Base-by-base conservation (phyloP, 2,797 vertebrate genomes). In the Euthynnus affinis region DNA sequence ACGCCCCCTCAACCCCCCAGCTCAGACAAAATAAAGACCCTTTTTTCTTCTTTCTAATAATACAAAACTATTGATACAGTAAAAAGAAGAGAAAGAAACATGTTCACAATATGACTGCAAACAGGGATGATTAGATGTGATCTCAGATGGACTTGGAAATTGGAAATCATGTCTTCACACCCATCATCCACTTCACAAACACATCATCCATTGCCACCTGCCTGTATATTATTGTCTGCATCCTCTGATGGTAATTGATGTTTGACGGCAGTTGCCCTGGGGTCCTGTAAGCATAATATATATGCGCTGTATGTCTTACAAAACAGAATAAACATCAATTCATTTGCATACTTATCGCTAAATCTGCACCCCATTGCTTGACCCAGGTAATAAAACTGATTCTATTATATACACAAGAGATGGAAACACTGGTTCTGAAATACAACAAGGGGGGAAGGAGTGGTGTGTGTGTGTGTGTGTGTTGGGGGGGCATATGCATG, bases 321-420 rank as follows among this genome's bases (percentile, higher is more conserved):
- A 70, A 90, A 71, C 66, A 52, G 73, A 80, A 79, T 82, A 79
- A 87, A 80, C 71, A 86, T 40, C 20, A n/a, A 18, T 69, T 81
- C 42, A 87, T 88, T 89, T 88, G 83, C 87, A 88, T 91, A 71
- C 49, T 78, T 71, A 84, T 82, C 29, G 59, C 49, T 86, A 83
- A 61, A 78, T 66, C 65, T 84, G 72, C 79, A 62, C 68, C 55
- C 67, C 6, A 25, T 75, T 74, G 71, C 67, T 60, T 82, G 71
- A 86, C 85, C 85, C 70, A 62, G 70, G 74, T 90, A 84, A 90
- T 88, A 78, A 89, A 86, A 53, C 53, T 40, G 46, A 71, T 84
- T 74, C 63, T 82, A 73, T 71, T 82, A 40, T 77, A 83, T 76
- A 82, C 66, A 63, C 66, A 69, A 78, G 66, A 49, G 70, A 61